Conservation (phyloP, 92 coral and sea anemone species). For the Parazoanthus darwini region DNA sequence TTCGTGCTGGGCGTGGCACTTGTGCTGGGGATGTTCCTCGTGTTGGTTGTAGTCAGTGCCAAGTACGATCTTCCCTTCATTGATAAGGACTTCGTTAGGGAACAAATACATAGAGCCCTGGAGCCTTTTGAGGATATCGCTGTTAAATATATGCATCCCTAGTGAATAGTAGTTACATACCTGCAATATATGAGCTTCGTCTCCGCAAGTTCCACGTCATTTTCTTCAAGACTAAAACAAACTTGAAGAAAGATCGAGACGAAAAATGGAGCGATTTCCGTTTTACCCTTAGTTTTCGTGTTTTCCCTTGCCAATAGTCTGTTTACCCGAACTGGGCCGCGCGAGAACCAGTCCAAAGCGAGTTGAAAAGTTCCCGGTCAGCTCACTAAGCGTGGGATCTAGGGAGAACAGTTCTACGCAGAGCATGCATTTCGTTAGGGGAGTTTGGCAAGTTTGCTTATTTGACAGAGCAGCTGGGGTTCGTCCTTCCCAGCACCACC, state of each 20-base stretch:
- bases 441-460: not conserved
- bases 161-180: not conserved
- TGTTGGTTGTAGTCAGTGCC: constrained; percentile 9
- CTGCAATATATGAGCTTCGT: not conserved
- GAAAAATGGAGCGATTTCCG: not conserved
- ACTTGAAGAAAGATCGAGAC: not conserved
- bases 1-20: constrained; percentile 14
- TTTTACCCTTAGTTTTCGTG: not conserved
- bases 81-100: constrained; percentile 43
- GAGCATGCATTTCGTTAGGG: not conserved
- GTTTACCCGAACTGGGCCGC: not conserved
- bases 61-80: constrained; percentile 36
- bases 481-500: not conserved
- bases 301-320: not conserved
- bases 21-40: constrained; percentile 3
- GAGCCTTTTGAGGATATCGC: constrained; percentile 54
- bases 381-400: not conserved
- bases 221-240: not conserved
- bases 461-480: too few relatives aligned
- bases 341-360: not conserved
- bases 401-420: not conserved
- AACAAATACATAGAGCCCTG: constrained; percentile 38
- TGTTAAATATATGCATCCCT: constrained; percentile 41
- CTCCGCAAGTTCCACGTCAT: not conserved
- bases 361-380: not conserved